These are phyloP conservation scores for Actinia tenebrosa DNA, from an alignment of 64 coral and sea anemone species.

Conservation along the genomic window DNA sequence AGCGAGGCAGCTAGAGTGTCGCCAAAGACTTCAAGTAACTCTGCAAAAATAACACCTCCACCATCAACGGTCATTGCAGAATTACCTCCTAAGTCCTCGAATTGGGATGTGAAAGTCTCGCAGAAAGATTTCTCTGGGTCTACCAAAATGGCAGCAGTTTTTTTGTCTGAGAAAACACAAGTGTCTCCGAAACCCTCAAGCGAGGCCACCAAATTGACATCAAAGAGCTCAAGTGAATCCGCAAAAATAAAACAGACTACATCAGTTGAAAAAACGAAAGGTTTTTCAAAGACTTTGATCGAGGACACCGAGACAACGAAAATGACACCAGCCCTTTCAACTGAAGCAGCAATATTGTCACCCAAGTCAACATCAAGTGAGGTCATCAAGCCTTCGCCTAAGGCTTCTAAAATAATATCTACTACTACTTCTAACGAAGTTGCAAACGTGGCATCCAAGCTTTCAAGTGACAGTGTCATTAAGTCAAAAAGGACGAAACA, in stretches of 20 bases:
- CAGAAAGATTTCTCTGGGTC: neutral
- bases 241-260: neutral
- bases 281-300: neutral
- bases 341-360: neutral
- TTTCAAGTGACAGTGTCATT: no score
- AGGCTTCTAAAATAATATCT: neutral
- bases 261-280: neutral
- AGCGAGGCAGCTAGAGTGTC: neutral
- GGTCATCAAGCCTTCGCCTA: neutral
- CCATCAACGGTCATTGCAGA: neutral
- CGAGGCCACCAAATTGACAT: neutral
- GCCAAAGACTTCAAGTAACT: neutral
- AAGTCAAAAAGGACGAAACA: no score
- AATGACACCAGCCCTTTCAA: constrained; percentile 6
- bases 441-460: no score
- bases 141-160: neutral
- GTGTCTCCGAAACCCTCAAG: neutral
- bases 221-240: neutral
- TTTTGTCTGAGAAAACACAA: neutral
- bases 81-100: neutral
- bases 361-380: neutral
- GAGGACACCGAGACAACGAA: constrained; percentile 2
- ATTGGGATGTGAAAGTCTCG: neutral
- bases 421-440: no score
- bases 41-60: neutral